phyloP scores from a whole-genome alignment of 2,888 invertebrate species.

The Polydrusus tereticollis region DNA sequence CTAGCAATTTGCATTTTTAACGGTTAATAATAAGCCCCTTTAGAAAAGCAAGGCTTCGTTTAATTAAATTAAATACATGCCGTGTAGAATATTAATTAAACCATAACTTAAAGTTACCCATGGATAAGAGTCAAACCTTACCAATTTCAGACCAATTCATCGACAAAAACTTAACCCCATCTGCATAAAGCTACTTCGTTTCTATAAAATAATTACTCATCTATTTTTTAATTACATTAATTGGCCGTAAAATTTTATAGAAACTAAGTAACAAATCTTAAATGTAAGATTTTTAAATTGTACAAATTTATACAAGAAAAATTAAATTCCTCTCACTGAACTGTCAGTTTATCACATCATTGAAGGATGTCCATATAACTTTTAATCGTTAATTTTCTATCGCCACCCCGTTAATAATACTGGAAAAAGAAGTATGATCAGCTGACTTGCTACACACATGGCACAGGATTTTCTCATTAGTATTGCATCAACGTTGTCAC shows the following conservation, averaged over 20 bases:
- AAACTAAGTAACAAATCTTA: conserved; percentile 33
- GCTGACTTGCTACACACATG: conserved; percentile 64
- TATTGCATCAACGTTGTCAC: conserved; percentile 93
- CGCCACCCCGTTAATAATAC: conserved; percentile 63
- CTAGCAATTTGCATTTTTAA: neutral
- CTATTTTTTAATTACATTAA: conserved; percentile 19
- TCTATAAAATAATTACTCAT: conserved; percentile 25
- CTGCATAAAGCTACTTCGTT: conserved; percentile 27
- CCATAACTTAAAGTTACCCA: too few species aligned
- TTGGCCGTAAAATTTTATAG: conserved; percentile 29
- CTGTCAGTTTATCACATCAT: conserved; percentile 38
- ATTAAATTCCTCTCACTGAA: conserved; percentile 40
- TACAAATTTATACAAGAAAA: conserved; percentile 44
- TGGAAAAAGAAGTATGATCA: conserved; percentile 62
- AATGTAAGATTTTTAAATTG: conserved; percentile 36
- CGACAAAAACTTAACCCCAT: neutral
- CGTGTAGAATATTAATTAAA: too few species aligned
- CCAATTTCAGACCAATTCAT: neutral
- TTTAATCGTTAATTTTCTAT: conserved; percentile 58
- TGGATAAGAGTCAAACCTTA: too few species aligned
- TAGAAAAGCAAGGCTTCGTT: too few species aligned
- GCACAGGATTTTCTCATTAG: conserved; percentile 78
- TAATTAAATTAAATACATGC: too few species aligned
- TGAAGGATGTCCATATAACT: conserved; percentile 29
- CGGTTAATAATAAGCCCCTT: too few species aligned